Percentiles rank a stretch among this genome's conserved stretches.
phyloP scores from a whole-genome alignment of 2,888 invertebrate species.

The Dryococelus australis region DNA sequence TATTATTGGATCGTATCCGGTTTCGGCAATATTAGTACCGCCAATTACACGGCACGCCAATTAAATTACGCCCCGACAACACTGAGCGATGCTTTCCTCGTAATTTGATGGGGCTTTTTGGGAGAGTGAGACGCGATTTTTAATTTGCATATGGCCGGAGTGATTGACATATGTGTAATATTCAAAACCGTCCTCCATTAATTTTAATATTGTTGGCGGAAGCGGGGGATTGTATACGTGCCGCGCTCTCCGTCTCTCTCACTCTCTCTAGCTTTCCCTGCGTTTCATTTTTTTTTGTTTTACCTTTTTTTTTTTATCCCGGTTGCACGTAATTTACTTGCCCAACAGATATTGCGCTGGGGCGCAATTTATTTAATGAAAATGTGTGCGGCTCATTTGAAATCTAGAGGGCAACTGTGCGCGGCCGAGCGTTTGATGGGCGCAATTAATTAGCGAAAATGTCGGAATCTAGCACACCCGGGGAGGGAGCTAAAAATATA shows the following conservation, averaged over 20 bases:
- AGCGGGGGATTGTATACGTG: constrained; percentile 11
- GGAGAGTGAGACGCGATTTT: constrained; percentile 19
- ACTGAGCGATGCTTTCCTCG: constrained; percentile 22
- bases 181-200: constrained; percentile 26
- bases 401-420: background rate
- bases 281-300: background rate
- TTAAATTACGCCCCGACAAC: constrained; percentile 23
- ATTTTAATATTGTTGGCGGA: constrained; percentile 20
- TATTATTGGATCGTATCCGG: constrained; percentile 31
- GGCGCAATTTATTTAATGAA: constrained; percentile 27
- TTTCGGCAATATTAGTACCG: constrained; percentile 25
- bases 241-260: background rate
- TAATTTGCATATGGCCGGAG: constrained; percentile 27
- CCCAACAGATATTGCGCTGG: constrained; percentile 4
- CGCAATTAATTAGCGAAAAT: constrained; percentile 27
- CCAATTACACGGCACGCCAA: constrained; percentile 25
- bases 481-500: background rate
- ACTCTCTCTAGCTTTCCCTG: background rate
- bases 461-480: background rate
- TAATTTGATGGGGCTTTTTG: constrained; percentile 24
- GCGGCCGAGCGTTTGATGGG: constrained; percentile 18
- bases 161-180: constrained; percentile 29
- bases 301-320: background rate
- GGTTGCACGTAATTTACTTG: constrained; percentile 26
- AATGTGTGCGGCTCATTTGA: constrained; percentile 13